These are phyloP conservation scores for Lepidurus arcticus DNA, from an alignment of 1,140 invertebrate genomes.

Conservation along the genomic window DNA sequence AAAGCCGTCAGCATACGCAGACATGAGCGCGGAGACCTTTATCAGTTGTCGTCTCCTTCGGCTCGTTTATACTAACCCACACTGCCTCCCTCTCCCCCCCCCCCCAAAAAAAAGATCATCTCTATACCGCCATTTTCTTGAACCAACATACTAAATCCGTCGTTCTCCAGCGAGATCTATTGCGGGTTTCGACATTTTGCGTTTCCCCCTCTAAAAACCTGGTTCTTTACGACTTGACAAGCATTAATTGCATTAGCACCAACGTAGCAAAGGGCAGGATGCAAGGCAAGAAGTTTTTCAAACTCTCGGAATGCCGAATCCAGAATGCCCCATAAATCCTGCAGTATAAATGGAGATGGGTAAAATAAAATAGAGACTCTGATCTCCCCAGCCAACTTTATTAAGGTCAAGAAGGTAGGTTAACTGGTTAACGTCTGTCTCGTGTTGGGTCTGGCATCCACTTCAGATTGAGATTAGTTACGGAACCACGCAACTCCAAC, in stretches of 20 bases:
- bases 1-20: neutral
- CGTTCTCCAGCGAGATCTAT: neutral
- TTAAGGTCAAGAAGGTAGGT: conserved; percentile 17
- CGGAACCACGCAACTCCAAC: neutral
- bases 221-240: neutral
- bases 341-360: too few relatives aligned
- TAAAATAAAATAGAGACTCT: neutral
- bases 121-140: neutral
- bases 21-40: neutral
- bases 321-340: too few relatives aligned
- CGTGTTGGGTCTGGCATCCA: conserved; percentile 16
- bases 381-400: neutral
- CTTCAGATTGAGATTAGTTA: conserved; percentile 16
- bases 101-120: neutral
- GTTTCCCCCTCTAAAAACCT: neutral
- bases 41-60: neutral
- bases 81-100: neutral
- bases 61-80: neutral
- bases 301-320: too few relatives aligned
- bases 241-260: conserved; percentile 7
- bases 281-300: neutral
- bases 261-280: neutral
- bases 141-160: conserved; percentile 1
- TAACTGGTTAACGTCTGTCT: conserved; percentile 21
- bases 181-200: neutral